Base-by-base conservation (phyloP, 2,797 vertebrate genomes). In the Tangara arthus region DNA sequence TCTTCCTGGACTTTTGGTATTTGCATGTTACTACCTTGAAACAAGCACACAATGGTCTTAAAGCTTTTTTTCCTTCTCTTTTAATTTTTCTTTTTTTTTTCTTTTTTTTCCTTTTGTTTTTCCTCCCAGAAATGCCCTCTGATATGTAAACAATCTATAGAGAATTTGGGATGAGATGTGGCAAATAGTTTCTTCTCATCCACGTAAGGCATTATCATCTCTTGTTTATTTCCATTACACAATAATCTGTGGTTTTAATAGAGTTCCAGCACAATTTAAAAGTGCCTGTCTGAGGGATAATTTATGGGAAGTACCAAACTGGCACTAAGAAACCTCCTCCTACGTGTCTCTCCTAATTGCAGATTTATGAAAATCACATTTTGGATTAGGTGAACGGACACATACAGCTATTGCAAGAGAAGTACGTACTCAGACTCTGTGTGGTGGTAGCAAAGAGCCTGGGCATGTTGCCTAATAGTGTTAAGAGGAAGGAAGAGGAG, bases 51-150 rank as follows among this genome's bases (percentile, higher is more conserved):
- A 49, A 11, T n/a, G 30, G 17, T 80, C 32, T 39, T 44, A 63
- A 73, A 72, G 3, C 17, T 49, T 41, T 61, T 2, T 44, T 30
- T 21, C 6, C 26, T 28, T 0, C 10, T 22, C 3, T 6, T 13
- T 8, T 12, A 6, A 3, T 15, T 16, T 4, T 8, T 12, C 12
- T 2, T 22, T n/a, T 0, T 1, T 12, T 15, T 3, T 28, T 28
- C 27, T 8, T 27, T 22, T 11, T 23, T 23, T 23, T 14, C 18
- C 56, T 3, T 57, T 49, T 27, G 44, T 12, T 18, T 7, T 35
- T 23, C n/a, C 17, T 44, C 5, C 11, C 12, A 17, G 6, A 50
- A 26, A 39, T 9, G n/a, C 8, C 15, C 12, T 73, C 37, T n/a
- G 24, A 34, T 35, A 75, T 81, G 26, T 34, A 49, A 49, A 41